Base-by-base conservation (phyloP, 2,888 invertebrate species). In the Cheilosia variabilis region DNA sequence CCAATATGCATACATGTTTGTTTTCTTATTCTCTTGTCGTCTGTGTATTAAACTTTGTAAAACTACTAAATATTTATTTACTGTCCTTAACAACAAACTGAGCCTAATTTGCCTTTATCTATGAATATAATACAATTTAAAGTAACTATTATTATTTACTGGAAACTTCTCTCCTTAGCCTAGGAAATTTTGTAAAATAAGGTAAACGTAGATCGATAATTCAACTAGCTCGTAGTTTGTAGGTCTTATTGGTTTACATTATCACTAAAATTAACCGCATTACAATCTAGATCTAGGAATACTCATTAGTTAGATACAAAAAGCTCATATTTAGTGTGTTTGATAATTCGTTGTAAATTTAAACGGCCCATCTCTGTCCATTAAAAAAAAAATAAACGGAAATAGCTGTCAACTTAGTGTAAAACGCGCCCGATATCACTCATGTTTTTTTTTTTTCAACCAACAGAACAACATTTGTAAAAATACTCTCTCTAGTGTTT, bases 321-420 rank as follows among this genome's bases (percentile, higher is more conserved):
- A 81, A 80, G 86, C 86, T 86, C 86, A 86, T 86, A 86, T 81
- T 86, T 81, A 86, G 80, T 76, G 86, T 86, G 75, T 69, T 62
- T 82, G 27, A 10, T 17, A 17, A 53, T 24, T 27, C 15, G 66
- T 78, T 78, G 52, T 66, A 73, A 53, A 73, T 60, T 58, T 4
- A 34, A 58, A 66, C 52, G 73, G 47, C 69, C 58, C 53, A 68
- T 71, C 55, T 63, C 1, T 62, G 43, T 80, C 76, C 66, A 45
- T 55, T 68, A n/a, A 37, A 27, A 34, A 47, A 50, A 15, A 52
- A 73, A 60, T 1, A 13, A 41, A 63, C 24, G 17, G 45, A 65
- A 62, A 47, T 73, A 83, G 77, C 65, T 58, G 27, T 58, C 15
- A 82, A 63, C 41, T 53, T 65, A 79, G 58, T 45, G 22, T 45